These are phyloP conservation scores for Sciurus vulgaris DNA, from an alignment of 2,797 vertebrate genomes.

Conservation along the genomic window DNA sequence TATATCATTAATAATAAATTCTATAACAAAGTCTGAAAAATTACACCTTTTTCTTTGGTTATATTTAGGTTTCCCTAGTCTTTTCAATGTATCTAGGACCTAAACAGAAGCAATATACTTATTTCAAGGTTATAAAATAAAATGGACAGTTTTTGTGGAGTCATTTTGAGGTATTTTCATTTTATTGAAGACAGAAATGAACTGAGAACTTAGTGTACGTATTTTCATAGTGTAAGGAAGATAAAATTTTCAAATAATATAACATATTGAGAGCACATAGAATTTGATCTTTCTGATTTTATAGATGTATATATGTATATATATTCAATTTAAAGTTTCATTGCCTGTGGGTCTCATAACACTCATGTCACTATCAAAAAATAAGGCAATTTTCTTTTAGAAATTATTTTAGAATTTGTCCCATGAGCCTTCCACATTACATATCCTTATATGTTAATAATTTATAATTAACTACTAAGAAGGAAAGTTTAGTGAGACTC, in stretches of 20 bases:
- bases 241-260: neutral
- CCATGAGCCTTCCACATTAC: neutral
- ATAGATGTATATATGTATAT: neutral
- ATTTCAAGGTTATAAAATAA: neutral
- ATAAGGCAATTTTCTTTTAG: neutral
- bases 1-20: neutral
- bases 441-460: neutral
- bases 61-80: neutral
- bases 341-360: neutral
- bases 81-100: neutral
- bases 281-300: neutral
- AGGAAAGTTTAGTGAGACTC: neutral
- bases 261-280: neutral
- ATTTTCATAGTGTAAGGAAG: neutral
- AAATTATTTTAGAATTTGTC: constrained; percentile 37
- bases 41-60: neutral
- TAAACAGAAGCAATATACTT: neutral
- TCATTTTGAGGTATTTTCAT: constrained; percentile 1
- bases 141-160: neutral
- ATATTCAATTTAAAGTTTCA: neutral
- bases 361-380: neutral
- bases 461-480: constrained; percentile 32
- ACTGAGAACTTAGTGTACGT: neutral
- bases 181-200: constrained; percentile 12
- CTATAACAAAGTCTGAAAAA: neutral